These are phyloP conservation scores for Orius laevigatus DNA, from an alignment of 1,140 invertebrate genomes.

Conservation along the genomic window DNA sequence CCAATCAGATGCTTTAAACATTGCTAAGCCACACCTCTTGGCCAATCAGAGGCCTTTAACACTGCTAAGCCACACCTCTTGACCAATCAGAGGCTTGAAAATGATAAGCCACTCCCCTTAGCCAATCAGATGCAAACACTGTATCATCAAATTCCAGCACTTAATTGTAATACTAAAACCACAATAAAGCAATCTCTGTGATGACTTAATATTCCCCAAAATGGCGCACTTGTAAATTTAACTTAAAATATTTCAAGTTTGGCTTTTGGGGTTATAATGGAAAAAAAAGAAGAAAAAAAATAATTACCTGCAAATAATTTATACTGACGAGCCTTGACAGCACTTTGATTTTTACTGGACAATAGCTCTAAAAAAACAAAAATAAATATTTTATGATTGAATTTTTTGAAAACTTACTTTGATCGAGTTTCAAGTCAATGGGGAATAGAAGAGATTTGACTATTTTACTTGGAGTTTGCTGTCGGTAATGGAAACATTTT, in stretches of 20 bases:
- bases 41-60: too few relatives aligned
- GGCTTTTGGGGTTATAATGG: background rate
- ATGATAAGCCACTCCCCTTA: too few relatives aligned
- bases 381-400: too few relatives aligned
- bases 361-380: constrained; percentile 48
- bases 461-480: constrained; percentile 72
- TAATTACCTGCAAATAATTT: constrained; percentile 40
- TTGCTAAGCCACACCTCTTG: too few relatives aligned
- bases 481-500: constrained; percentile 73
- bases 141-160: background rate
- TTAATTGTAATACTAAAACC: background rate
- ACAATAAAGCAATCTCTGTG: background rate
- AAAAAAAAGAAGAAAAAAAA: background rate
- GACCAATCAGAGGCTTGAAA: too few relatives aligned
- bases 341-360: constrained; percentile 29
- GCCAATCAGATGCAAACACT: too few relatives aligned
- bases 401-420: constrained; percentile 55
- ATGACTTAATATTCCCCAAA: constrained; percentile 2
- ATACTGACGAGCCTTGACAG: constrained; percentile 31
- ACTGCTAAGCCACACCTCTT: too few relatives aligned
- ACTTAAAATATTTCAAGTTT: background rate
- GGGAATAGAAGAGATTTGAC: constrained; percentile 77
- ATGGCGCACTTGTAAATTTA: background rate
- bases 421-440: constrained; percentile 75
- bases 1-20: too few relatives aligned